Evolutionary conservation across 2,888 invertebrate genomes (phyloP).

Genomic region (Ectemnius cavifrons): DNA sequence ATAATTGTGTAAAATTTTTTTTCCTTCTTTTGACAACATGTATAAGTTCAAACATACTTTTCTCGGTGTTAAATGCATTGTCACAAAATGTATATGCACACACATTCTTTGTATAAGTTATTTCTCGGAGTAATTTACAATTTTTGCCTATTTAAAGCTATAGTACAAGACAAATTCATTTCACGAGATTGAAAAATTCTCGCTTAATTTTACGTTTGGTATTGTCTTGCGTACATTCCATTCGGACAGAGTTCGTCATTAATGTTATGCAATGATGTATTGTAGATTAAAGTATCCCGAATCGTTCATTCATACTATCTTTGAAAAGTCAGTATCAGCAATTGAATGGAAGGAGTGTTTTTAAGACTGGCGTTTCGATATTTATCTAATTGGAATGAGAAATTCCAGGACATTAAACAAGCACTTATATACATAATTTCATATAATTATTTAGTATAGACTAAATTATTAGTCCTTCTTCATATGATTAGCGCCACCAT

Average conservation of each 20-base stretch:
- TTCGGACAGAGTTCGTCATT: conserved; percentile 39
- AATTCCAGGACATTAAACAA: conserved; percentile 32
- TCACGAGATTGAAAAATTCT: conserved; percentile 30
- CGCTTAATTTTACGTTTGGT: conserved; percentile 45
- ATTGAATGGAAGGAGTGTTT: conserved; percentile 25
- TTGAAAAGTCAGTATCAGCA: conserved; percentile 22
- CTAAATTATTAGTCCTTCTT: conserved; percentile 70
- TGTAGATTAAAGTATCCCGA: conserved; percentile 29
- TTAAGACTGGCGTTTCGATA: conserved; percentile 32
- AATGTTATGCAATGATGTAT: conserved; percentile 23
- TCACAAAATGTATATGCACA: conserved; percentile 33
- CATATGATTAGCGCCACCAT: conserved; percentile 67
- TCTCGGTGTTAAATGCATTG: conserved; percentile 36
- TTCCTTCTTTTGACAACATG: conserved; percentile 11
- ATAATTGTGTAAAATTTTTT: conserved; percentile 27
- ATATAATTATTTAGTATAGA: conserved; percentile 28
- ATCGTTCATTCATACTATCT: conserved; percentile 16
- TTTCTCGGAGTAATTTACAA: conserved; percentile 38
- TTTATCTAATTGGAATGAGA: conserved; percentile 28
- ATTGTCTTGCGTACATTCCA: conserved; percentile 61
- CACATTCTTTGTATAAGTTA: conserved; percentile 27
- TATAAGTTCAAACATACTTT: conserved; percentile 37
- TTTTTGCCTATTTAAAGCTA: conserved; percentile 35
- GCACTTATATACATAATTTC: conserved; percentile 39
- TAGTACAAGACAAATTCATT: conserved; percentile 46